Percentiles rank a stretch among this genome's conserved stretches.
Evolutionary conservation across 2,113 vertebrate species (phyloP).

Genomic region (Leptodactylus fuscus): DNA sequence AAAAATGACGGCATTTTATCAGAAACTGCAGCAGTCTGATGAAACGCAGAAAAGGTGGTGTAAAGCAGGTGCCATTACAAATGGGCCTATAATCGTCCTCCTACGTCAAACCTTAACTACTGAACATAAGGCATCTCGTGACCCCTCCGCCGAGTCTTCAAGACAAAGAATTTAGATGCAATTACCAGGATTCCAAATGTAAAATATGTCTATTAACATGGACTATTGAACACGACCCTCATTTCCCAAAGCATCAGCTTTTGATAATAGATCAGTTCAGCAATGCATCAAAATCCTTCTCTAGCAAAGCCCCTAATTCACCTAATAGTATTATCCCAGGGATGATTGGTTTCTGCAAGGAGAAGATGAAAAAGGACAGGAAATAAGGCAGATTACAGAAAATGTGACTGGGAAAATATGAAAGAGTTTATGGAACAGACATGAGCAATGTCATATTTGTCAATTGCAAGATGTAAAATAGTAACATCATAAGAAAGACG

Average conservation of each 20-base stretch:
- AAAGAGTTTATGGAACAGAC: conserved; percentile 16
- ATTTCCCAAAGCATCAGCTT: neutral
- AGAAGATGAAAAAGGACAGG: conserved; percentile 46
- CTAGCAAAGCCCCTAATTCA: conserved; percentile 41
- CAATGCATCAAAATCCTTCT: conserved; percentile 10
- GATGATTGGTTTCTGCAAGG: conserved; percentile 22
- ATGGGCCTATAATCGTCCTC: neutral
- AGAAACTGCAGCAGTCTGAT: neutral
- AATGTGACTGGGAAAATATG: conserved; percentile 24
- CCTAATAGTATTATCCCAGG: conserved; percentile 44
- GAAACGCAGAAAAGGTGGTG: conserved; percentile 7
- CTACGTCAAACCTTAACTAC: conserved; percentile 13
- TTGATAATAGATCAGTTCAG: conserved; percentile 18
- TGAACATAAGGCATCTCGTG: neutral
- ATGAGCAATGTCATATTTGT: neutral
- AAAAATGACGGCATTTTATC: conserved; percentile 1
- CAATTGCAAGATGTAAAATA: neutral
- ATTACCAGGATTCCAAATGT: conserved; percentile 30
- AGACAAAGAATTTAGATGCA: conserved; percentile 12
- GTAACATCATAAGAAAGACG: neutral
- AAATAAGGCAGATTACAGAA: conserved; percentile 29
- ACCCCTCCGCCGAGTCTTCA: neutral
- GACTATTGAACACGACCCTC: conserved; percentile 27
- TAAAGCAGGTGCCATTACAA: conserved; percentile 22
- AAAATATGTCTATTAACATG: conserved; percentile 32